phyloP scores from a whole-genome alignment of 2,888 invertebrate genomes.

The Phengaris alcon region DNA sequence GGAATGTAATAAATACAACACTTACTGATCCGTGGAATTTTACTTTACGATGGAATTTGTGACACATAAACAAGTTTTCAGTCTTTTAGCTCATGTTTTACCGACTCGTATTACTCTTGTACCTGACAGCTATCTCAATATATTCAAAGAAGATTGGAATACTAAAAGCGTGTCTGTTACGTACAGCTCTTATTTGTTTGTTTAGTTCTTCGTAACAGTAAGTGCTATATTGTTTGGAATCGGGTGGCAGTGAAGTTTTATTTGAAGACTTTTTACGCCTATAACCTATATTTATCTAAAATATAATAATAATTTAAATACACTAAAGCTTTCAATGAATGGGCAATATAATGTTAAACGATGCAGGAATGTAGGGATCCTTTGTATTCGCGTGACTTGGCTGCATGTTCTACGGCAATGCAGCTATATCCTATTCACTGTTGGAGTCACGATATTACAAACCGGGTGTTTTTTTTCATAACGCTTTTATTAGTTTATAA shows the following conservation, averaged over 20 bases:
- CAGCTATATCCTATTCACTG: conserved; percentile 19
- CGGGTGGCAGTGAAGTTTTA: background rate
- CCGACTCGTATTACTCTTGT: background rate
- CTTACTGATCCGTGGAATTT: conserved; percentile 2
- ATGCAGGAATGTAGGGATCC: background rate
- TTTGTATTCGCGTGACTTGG: conserved; percentile 23
- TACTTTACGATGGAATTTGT: conserved; percentile 3
- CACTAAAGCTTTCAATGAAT: background rate
- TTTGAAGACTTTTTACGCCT: background rate
- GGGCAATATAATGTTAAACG: background rate
- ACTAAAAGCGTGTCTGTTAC: background rate
- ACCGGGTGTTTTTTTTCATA: background rate
- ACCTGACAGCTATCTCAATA: conserved; percentile 8
- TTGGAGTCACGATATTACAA: conserved; percentile 12
- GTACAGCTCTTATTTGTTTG: background rate
- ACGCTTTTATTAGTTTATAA: too few species aligned
- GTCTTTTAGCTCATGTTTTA: background rate
- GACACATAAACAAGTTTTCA: conserved; percentile 2
- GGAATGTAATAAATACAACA: conserved; percentile 12
- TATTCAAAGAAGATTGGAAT: background rate
- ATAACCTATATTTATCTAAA: background rate
- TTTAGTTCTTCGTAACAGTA: background rate
- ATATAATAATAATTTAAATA: background rate
- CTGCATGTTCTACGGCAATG: conserved; percentile 26
- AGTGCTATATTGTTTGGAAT: background rate